Base-by-base conservation (phyloP, 2,113 vertebrate genomes). In the Cryptoleucopteryx plumbea region DNA sequence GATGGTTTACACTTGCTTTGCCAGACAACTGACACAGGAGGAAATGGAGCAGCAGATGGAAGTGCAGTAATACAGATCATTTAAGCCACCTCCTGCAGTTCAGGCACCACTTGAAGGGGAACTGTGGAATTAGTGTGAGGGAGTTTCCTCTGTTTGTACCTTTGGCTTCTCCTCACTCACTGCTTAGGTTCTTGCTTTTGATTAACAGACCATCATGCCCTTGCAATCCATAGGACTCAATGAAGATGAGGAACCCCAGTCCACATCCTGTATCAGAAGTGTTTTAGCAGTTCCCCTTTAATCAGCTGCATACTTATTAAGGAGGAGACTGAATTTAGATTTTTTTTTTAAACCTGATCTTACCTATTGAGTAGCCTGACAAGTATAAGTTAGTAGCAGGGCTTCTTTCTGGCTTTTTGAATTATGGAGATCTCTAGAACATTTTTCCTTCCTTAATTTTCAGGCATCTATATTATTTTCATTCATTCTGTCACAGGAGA, bases 161-260 rank as follows among this genome's bases (percentile, higher is more conserved):
- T 93, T 82, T 79, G 55, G 53, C 50, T 91, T 87, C 63, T 81
- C 45, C 40, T 53, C 7, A 22, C 25, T 84, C 68, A 52, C 31
- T 85, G 59, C 53, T 73, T 70, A 72, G 67, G 19, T 66, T 32
- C 91, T 93, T 97, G 74, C n/a, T 70, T 95, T 82, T 78, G 47
- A 86, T 85, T 91, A 55, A 86, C 32, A 93, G 43, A 82, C 19
- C 3, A 3, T n/a, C 19, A 53, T 59, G 40, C 6, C 22, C 11
- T 92, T 79, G 43, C 59, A 95, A 96, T 61, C 53, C 82, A 53
- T 52, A 95, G 67, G 29, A 94, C 68, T 66, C 52, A 84, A 83
- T 56, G 42, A 92, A 91, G 88, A 94, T 73, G 84, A 91, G 77
- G 93, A 91, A 94, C 84, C 86, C 74, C 84, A 90, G 36, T 74